phyloP scores from a whole-genome alignment of 2,797 vertebrate genomes.

The Buceros bicornis region DNA sequence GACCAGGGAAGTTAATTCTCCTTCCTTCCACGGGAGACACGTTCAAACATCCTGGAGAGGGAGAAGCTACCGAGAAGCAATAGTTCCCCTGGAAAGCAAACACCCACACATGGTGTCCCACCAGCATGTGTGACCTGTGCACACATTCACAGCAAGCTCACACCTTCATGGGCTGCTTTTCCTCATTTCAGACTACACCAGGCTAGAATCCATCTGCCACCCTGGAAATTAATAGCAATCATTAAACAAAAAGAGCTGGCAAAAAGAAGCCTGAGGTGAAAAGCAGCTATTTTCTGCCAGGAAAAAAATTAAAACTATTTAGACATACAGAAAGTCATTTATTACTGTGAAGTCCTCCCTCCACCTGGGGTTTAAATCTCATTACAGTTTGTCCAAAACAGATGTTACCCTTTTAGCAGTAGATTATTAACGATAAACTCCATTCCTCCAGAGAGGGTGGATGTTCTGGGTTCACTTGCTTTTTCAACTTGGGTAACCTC shows the following conservation, averaged over 20 bases:
- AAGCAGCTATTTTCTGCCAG: conserved; percentile 78
- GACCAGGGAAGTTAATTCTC: neutral
- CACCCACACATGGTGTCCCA: neutral
- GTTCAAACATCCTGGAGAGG: neutral
- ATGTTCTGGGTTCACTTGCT: conserved; percentile 56
- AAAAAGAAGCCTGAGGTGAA: conserved; percentile 72
- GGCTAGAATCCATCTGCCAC: conserved; percentile 77
- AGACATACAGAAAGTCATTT: conserved; percentile 79
- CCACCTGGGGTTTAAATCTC: conserved; percentile 83
- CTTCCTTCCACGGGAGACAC: neutral
- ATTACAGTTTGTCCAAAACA: conserved; percentile 84
- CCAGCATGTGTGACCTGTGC: neutral
- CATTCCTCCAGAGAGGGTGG: conserved; percentile 68
- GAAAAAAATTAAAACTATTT: conserved; percentile 82
- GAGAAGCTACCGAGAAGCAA: neutral
- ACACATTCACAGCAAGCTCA: neutral
- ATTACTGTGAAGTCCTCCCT: conserved; percentile 78
- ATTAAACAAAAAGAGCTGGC: conserved; percentile 79
- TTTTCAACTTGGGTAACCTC: conserved; percentile 56
- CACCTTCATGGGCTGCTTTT: conserved; percentile 57
- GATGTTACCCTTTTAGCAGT: conserved; percentile 83
- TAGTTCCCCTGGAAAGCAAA: neutral
- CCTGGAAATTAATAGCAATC: conserved; percentile 81
- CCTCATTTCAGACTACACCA: conserved; percentile 53
- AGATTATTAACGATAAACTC: conserved; percentile 82